Percentiles rank a stretch among this genome's conserved stretches.
These are phyloP conservation scores for Cyclophora albipunctata DNA, from an alignment of 2,888 invertebrate species.

Conservation along the genomic window DNA sequence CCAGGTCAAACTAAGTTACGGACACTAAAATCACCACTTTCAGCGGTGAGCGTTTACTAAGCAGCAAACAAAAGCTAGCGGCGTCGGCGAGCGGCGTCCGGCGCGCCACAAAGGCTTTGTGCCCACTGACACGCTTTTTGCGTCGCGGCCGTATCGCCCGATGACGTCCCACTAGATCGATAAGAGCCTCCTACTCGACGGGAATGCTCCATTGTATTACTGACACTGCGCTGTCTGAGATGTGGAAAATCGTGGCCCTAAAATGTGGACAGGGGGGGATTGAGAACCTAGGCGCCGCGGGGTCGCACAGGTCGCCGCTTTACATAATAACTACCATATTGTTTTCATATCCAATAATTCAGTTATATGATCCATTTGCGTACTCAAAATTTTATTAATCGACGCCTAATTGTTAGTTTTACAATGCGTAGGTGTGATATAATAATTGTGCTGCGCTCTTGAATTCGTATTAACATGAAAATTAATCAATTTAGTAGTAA, in stretches of 20 bases:
- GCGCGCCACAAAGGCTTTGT: slow-evolving; percentile 68
- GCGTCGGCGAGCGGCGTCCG: slow-evolving; percentile 67
- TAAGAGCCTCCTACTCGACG: slow-evolving; percentile 70
- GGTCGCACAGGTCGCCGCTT: slow-evolving; percentile 3
- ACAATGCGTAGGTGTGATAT: too few relatives aligned
- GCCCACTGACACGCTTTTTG: slow-evolving; percentile 73
- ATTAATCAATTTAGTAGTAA: too few relatives aligned
- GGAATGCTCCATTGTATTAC: slow-evolving; percentile 68
- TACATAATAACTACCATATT: too few relatives aligned
- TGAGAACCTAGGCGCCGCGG: slow-evolving; percentile 3
- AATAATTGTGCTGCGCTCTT: too few relatives aligned
- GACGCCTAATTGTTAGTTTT: too few relatives aligned
- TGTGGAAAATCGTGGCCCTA: slow-evolving; percentile 67
- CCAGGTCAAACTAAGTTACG: slow-evolving; percentile 38
- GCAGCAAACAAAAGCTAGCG: slow-evolving; percentile 64
- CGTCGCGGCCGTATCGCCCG: slow-evolving; percentile 68
- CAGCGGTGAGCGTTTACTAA: slow-evolving; percentile 57
- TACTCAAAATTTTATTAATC: too few relatives aligned
- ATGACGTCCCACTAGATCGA: slow-evolving; percentile 73
- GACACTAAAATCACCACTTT: slow-evolving; percentile 63
- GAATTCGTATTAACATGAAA: too few relatives aligned
- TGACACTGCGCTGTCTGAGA: slow-evolving; percentile 69
- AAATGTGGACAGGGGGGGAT: slow-evolving; percentile 34
- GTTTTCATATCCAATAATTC: too few relatives aligned
- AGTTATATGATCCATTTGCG: too few relatives aligned